Evolutionary conservation across 2,888 invertebrate species (phyloP).

Genomic region (Aquatica leii): DNA sequence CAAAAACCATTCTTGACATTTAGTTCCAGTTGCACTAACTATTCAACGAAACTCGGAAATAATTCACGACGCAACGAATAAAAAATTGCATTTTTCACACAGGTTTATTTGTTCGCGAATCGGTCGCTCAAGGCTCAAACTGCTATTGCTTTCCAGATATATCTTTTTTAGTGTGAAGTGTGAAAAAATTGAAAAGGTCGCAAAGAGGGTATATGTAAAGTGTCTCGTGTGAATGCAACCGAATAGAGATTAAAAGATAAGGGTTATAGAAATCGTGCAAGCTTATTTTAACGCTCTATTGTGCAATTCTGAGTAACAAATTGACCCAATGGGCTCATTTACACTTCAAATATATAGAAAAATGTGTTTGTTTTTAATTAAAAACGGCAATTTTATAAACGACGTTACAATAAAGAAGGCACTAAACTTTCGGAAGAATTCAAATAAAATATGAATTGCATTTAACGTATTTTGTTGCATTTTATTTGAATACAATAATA

Average conservation of each 20-base stretch:
- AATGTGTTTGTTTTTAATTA: constrained; percentile 7
- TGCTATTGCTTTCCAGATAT: neutral
- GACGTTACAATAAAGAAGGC: no score
- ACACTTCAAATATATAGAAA: constrained; percentile 14
- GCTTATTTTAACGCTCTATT: constrained; percentile 15
- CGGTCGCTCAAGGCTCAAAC: constrained; percentile 9
- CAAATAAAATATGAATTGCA: no score
- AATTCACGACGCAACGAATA: neutral
- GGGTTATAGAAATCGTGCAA: constrained; percentile 24
- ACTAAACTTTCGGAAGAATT: no score
- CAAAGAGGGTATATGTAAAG: constrained; percentile 22
- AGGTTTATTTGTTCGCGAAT: constrained; percentile 13
- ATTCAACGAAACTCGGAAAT: constrained; percentile 1
- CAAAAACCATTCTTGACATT: constrained; percentile 16
- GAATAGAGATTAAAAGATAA: constrained; percentile 37
- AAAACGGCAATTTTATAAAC: no score
- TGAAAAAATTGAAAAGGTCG: constrained; percentile 35
- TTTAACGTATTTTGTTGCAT: no score
- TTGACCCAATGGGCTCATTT: constrained; percentile 19
- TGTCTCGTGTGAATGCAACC: constrained; percentile 29
- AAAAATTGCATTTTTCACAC: constrained; percentile 21
- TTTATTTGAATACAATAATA: no score
- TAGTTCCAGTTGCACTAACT: constrained; percentile 1
- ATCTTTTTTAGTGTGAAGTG: constrained; percentile 24
- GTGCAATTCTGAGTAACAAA: constrained; percentile 10